Evolutionary conservation across 2,113 vertebrate species (phyloP).

Genomic region (Azemiops feae): DNA sequence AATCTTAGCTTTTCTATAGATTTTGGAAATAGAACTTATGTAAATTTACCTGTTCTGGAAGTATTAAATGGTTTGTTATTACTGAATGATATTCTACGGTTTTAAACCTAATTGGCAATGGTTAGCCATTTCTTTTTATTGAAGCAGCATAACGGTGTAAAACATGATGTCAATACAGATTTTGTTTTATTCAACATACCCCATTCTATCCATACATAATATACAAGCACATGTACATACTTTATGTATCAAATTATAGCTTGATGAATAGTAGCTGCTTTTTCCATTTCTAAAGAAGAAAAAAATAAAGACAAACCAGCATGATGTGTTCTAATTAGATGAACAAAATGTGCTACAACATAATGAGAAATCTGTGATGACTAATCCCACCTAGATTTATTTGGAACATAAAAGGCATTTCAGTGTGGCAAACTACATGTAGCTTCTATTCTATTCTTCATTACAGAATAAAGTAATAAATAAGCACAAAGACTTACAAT

Average conservation of each 20-base stretch:
- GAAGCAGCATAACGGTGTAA: not conserved
- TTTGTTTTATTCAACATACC: not conserved
- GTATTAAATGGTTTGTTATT: not conserved
- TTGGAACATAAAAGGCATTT: conserved; percentile 12
- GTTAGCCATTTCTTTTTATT: not conserved
- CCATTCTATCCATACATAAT: not conserved
- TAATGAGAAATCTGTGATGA: conserved; percentile 24
- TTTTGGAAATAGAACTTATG: not conserved
- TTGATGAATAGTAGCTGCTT: not conserved
- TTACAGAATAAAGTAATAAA: not conserved
- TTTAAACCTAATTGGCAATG: not conserved
- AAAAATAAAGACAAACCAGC: not conserved
- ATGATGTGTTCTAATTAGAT: not conserved
- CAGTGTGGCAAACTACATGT: not conserved
- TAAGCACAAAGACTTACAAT: not conserved
- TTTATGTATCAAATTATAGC: not conserved
- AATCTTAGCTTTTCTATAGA: not conserved
- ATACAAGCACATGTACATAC: not conserved
- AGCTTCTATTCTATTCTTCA: not conserved
- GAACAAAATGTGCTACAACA: conserved; percentile 14
- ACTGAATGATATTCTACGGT: not conserved
- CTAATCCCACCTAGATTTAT: conserved; percentile 7
- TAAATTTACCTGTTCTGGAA: not conserved
- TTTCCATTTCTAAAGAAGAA: conserved; percentile 13
- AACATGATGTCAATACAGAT: not conserved